phyloP scores from a whole-genome alignment of 2,113 vertebrate species.

The Semnopithecus entellus region DNA sequence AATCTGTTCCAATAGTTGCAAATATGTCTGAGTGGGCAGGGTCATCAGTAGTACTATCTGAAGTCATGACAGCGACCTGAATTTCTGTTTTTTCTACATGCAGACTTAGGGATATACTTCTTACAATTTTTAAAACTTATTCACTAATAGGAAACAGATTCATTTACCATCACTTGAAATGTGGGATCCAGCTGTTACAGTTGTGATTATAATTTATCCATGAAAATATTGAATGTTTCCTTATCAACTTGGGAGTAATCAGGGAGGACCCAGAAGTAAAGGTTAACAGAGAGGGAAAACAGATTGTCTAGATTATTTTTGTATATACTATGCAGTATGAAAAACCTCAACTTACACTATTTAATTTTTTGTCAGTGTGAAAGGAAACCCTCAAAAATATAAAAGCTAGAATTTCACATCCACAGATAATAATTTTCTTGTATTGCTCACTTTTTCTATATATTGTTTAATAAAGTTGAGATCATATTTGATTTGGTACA shows the following conservation, averaged over 20 bases:
- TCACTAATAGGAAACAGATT: conserved; percentile 57
- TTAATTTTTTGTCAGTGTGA: not conserved
- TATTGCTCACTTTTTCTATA: not conserved
- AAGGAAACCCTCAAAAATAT: not conserved
- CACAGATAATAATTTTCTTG: not conserved
- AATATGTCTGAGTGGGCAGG: not conserved
- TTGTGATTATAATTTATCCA: conserved; percentile 68
- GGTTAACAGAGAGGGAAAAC: not conserved
- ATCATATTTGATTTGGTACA: not conserved
- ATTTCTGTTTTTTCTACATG: not conserved
- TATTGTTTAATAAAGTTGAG: not conserved
- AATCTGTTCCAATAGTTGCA: not conserved
- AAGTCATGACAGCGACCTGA: not conserved
- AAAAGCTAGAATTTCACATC: not conserved
- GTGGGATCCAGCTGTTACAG: conserved; percentile 67
- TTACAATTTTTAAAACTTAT: conserved; percentile 1
- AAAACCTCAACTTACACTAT: not conserved
- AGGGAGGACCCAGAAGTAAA: conserved; percentile 9
- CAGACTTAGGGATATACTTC: not conserved
- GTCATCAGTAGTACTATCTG: not conserved
- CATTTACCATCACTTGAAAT: conserved; percentile 67
- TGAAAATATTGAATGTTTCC: not conserved
- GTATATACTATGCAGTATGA: not conserved
- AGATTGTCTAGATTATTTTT: not conserved
- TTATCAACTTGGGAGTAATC: not conserved